Base-by-base conservation (phyloP, 2,888 invertebrate genomes). In the Zygothrica quintamaculata region DNA sequence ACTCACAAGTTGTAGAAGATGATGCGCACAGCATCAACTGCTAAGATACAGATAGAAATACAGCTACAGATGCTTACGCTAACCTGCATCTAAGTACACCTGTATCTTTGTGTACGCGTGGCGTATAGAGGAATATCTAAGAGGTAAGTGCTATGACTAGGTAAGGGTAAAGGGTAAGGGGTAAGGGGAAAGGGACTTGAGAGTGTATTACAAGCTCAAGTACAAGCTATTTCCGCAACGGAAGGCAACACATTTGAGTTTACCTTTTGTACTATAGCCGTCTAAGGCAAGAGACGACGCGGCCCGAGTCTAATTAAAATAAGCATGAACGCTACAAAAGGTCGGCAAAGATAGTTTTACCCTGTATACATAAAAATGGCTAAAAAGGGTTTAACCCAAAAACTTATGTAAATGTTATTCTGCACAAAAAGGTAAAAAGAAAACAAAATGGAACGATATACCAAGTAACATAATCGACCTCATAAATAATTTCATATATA, bases 201-300 rank as follows among this genome's bases (percentile, higher is more conserved):
- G 52, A 52, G 61, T 73, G 74, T 62, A 74, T 72, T 74, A 74
- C 68, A 59, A 64, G 74, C 79, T 85, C 73, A 69, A 80, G 82
- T 68, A 85, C 79, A 73, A 82, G 82, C 80, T 85, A 85, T 80
- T 80, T 80, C 80, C 80, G 82, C 79, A 73, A 60, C 82, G 79
- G 79, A 78, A 75, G 67, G 85, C 65, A 78, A 65, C 78, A 61
- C 69, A 82, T 75, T 65, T 64, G 72, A 66, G 57, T 50, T 65
- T 68, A 64, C 44, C 69, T 78, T 81, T 78, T 74, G 65, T 74
- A 64, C 65, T 59, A 51, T 29, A 57, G 46, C 39, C 26, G 51
- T 43, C 11, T 29, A 52, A 57, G 51, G 34, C 44, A 39, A n/a
- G 18, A 22, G 18, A 61, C 43, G 43, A 22, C 51, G 31, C 53